A percentile compares a stretch with the other conserved stretches of the same genome.
These are phyloP conservation scores for Hyla sarda DNA, from an alignment of 2,113 vertebrate genomes.

Conservation along the genomic window DNA sequence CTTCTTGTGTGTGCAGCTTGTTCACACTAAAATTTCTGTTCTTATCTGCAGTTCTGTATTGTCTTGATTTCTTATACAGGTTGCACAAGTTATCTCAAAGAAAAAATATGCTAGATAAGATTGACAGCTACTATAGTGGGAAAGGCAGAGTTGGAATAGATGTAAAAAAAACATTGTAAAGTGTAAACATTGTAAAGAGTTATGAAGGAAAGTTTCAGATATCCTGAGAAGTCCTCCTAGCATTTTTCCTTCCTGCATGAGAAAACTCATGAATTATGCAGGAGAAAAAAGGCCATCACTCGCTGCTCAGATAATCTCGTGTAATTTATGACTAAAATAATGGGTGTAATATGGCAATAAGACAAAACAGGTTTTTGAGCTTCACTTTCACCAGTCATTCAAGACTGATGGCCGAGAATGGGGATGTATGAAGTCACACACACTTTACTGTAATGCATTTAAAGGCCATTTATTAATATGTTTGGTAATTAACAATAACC, in stretches of 20 bases:
- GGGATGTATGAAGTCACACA: no score
- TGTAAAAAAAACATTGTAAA: background rate
- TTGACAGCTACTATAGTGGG: background rate
- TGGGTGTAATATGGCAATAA: background rate
- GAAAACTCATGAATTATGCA: background rate
- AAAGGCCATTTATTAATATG: no score
- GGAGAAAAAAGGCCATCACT: background rate
- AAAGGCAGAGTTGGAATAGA: background rate
- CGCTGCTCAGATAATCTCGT: background rate
- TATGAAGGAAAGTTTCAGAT: background rate
- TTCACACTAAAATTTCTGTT: background rate
- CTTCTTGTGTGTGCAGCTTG: background rate
- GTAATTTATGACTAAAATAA: conserved; percentile 22
- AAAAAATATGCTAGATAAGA: background rate
- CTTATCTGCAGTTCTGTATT: background rate
- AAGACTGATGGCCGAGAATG: background rate
- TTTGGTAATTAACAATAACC: no score
- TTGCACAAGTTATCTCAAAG: background rate
- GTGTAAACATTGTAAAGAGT: conserved; percentile 10
- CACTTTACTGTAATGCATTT: no score
- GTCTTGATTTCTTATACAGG: background rate
- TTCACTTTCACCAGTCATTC: background rate
- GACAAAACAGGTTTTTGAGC: background rate
- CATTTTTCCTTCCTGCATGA: background rate
- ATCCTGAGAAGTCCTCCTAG: background rate